phyloP scores from a whole-genome alignment of 30 jellyfish, hydroid and myxozoan species.

The Haliclystus octoradiatus region DNA sequence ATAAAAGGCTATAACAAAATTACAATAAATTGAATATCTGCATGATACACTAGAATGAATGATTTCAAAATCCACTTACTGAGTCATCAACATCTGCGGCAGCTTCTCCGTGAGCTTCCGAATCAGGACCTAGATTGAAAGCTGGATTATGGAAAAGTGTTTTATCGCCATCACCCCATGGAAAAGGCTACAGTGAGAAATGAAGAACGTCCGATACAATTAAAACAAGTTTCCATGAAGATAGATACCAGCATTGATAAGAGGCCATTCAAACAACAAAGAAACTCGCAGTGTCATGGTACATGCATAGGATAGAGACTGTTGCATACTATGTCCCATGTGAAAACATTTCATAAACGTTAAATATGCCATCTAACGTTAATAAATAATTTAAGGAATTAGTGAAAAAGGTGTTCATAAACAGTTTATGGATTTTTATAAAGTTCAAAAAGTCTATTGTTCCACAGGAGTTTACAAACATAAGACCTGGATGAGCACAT shows the following conservation, averaged over 20 bases:
- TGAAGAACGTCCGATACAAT: neutral
- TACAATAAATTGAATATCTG: neutral
- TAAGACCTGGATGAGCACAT: too few relatives aligned
- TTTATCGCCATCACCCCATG: conserved; percentile 90
- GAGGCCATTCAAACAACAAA: neutral
- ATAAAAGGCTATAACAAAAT: conserved; percentile 19
- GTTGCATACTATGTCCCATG: too few relatives aligned
- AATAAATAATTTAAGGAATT: too few relatives aligned
- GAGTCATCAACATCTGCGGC: neutral
- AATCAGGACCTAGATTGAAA: conserved; percentile 47
- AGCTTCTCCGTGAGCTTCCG: conserved; percentile 11
- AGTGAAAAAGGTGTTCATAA: too few relatives aligned
- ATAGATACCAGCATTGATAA: neutral
- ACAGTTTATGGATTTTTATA: too few relatives aligned
- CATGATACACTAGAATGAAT: neutral
- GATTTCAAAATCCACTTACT: neutral
- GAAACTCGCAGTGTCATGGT: too few relatives aligned
- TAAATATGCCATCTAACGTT: too few relatives aligned
- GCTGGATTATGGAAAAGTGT: conserved; percentile 45
- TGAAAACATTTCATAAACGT: too few relatives aligned
- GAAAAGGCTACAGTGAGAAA: conserved; percentile 40
- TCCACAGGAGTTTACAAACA: too few relatives aligned
- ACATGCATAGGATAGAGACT: too few relatives aligned
- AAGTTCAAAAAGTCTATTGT: too few relatives aligned
- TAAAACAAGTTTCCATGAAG: neutral